These are phyloP conservation scores for Siderastrea siderea DNA, from an alignment of 92 coral and sea anemone genomes.

Conservation along the genomic window DNA sequence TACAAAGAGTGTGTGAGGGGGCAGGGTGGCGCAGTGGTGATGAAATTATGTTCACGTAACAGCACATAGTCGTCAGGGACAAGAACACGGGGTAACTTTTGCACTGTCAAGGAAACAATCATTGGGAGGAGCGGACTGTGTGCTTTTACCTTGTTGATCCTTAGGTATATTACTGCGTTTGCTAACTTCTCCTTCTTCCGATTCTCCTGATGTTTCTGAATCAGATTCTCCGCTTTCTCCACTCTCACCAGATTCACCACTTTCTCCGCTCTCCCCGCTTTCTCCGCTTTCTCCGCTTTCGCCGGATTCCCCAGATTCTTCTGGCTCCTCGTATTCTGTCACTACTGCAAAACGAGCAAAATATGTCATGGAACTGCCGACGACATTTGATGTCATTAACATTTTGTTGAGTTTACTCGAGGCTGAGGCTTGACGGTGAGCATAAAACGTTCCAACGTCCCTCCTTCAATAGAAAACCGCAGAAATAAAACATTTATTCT, in stretches of 20 bases:
- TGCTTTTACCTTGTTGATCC: constrained; percentile 51
- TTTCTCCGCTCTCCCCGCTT: constrained; percentile 36
- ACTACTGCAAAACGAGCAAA: background rate
- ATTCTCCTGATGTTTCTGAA: constrained; percentile 36
- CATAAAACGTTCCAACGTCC: no score
- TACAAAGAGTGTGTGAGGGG: no score
- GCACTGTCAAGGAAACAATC: background rate
- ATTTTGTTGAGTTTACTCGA: no score
- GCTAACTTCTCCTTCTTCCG: constrained; percentile 15
- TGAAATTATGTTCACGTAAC: background rate
- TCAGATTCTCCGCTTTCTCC: constrained; percentile 53
- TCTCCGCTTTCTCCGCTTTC: constrained; percentile 59
- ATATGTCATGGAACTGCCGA: no score
- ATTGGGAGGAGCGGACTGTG: background rate
- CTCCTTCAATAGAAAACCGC: no score
- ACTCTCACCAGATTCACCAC: constrained; percentile 42
- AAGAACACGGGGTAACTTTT: background rate
- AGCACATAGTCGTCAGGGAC: background rate
- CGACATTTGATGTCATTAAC: no score
- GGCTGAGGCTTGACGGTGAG: no score
- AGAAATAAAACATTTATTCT: no score
- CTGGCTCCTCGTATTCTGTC: constrained; percentile 13
- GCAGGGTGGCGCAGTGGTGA: no score
- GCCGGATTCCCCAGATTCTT: constrained; percentile 42
- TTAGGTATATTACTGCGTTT: constrained; percentile 62